Percentiles rank a stretch among this genome's conserved stretches.
phyloP scores from a whole-genome alignment of 2,797 vertebrate genomes.

The Enteromius viviparus region DNA sequence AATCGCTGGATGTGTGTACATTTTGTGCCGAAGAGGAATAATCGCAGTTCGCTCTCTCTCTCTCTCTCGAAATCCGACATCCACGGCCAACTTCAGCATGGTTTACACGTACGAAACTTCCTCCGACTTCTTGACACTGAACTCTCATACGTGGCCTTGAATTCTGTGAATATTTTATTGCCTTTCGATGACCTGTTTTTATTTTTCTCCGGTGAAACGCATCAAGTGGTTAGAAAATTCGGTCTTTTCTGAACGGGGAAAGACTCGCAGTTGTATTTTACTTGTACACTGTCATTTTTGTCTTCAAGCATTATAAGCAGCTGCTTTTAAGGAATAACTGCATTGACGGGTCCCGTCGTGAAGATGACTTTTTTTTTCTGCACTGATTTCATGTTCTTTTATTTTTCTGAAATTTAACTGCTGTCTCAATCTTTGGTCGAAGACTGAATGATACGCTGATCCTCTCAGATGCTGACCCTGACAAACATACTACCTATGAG shows the following conservation, averaged over 20 bases:
- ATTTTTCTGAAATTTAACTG: constrained; percentile 51
- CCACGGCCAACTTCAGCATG: constrained; percentile 57
- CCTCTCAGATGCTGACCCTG: constrained; percentile 46
- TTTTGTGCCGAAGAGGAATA: constrained; percentile 47
- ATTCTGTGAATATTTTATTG: constrained; percentile 60
- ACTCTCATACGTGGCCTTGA: constrained; percentile 63
- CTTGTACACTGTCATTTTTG: constrained; percentile 36
- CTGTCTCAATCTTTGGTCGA: constrained; percentile 50
- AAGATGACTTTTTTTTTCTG: constrained; percentile 40
- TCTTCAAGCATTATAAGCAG: constrained; percentile 46
- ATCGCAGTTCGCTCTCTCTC: constrained; percentile 36
- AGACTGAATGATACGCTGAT: constrained; percentile 42
- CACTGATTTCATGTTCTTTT: constrained; percentile 57
- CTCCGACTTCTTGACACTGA: constrained; percentile 52
- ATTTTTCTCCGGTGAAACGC: constrained; percentile 29
- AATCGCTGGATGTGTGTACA: constrained; percentile 51
- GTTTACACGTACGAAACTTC: constrained; percentile 56
- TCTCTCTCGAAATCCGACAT: constrained; percentile 36
- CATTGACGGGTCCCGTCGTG: constrained; percentile 25
- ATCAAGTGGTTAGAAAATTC: constrained; percentile 21
- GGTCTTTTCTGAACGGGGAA: constrained; percentile 17
- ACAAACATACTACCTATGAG: constrained; percentile 58
- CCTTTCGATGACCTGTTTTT: constrained; percentile 49
- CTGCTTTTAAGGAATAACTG: constrained; percentile 54
- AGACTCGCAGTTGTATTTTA: constrained; percentile 48